Evolutionary conservation across 1,140 invertebrate species (phyloP).

Genomic region (Diachasma alloeum): DNA sequence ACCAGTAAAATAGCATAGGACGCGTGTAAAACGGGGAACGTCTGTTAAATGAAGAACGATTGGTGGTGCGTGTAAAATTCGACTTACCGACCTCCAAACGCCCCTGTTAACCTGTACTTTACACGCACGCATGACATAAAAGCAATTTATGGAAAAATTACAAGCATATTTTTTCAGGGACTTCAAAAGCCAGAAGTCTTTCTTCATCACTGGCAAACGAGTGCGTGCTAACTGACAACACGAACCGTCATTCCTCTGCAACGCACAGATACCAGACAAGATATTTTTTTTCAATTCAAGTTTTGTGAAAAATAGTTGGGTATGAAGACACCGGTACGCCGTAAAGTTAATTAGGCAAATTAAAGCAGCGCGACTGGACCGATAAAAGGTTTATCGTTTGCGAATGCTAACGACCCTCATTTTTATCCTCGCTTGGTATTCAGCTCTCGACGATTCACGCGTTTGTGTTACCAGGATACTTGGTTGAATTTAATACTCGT

Average conservation of each 20-base stretch:
- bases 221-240: too few relatives aligned
- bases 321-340: background rate
- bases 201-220: constrained; percentile 40
- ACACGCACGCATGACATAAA: too few relatives aligned
- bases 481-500: constrained; percentile 11
- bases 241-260: constrained; percentile 30
- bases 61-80: too few relatives aligned
- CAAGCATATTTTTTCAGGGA: too few relatives aligned
- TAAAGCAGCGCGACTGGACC: constrained; percentile 24
- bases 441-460: background rate
- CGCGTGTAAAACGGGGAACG: too few relatives aligned
- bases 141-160: too few relatives aligned
- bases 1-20: too few relatives aligned
- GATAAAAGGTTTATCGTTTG: constrained; percentile 31
- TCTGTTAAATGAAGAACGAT: too few relatives aligned
- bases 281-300: constrained; percentile 12
- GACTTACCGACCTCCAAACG: too few relatives aligned
- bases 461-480: background rate
- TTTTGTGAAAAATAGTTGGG: background rate
- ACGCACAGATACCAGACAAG: constrained; percentile 19
- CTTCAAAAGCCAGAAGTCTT: too few relatives aligned
- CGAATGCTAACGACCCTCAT: constrained; percentile 29
- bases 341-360: constrained; percentile 36
- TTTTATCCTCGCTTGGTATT: background rate
- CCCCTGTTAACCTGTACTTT: too few relatives aligned